Evolutionary conservation across 2,797 vertebrate species (phyloP).

Genomic region (Phrynocephalus guinanensis): DNA sequence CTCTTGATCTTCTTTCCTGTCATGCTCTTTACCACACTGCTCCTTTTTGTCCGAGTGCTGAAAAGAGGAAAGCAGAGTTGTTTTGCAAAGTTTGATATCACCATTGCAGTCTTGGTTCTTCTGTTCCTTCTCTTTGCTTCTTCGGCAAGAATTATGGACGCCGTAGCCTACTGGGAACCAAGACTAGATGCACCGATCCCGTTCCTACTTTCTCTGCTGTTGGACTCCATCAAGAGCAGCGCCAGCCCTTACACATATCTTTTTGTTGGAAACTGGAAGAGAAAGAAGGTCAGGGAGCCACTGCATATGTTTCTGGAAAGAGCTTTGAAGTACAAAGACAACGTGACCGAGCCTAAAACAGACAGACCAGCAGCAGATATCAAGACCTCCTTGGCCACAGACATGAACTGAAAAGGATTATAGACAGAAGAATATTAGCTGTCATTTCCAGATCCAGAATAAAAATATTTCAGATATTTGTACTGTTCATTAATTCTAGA

Average conservation of each 20-base stretch:
- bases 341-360: no score
- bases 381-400: background rate
- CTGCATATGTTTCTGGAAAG: conserved; percentile 21
- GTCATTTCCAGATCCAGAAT: background rate
- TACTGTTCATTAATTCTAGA: background rate
- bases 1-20: conserved; percentile 79
- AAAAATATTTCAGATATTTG: background rate
- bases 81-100: conserved; percentile 76
- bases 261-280: conserved; percentile 16
- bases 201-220: background rate
- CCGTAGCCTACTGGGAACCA: background rate
- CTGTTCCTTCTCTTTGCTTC: conserved; percentile 77
- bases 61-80: conserved; percentile 67
- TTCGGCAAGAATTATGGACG: conserved; percentile 63
- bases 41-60: conserved; percentile 75
- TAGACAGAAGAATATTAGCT: background rate
- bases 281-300: background rate
- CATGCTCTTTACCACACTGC: conserved; percentile 76
- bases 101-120: conserved; percentile 72
- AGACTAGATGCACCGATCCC: background rate
- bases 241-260: conserved; percentile 38
- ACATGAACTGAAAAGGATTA: background rate
- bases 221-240: conserved; percentile 17
- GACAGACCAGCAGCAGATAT: background rate
- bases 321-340: conserved; percentile 30